These are phyloP conservation scores for Choristoneura rosaceana DNA, from an alignment of 2,888 invertebrate genomes.

Conservation along the genomic window DNA sequence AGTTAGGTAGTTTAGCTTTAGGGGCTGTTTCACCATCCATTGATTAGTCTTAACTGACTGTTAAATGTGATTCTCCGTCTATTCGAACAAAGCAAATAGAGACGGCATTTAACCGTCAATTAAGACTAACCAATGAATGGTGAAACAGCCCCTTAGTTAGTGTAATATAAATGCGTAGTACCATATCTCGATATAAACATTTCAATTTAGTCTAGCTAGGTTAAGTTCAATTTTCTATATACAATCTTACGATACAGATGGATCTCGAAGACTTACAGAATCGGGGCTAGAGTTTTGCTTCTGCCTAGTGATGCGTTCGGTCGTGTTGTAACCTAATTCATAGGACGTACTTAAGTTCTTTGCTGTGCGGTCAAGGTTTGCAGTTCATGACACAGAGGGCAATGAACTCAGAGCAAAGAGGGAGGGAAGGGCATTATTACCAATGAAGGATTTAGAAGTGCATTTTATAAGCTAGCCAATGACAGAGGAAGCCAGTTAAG, in stretches of 20 bases:
- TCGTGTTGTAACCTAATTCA: not conserved
- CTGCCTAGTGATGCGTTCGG: not conserved
- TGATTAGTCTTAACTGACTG: too few relatives aligned
- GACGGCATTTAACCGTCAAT: too few relatives aligned
- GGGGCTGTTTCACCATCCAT: too few relatives aligned
- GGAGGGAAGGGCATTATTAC: conserved; percentile 8
- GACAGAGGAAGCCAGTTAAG: conserved; percentile 1
- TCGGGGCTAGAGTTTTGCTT: not conserved
- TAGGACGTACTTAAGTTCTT: not conserved
- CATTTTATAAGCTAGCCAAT: not conserved
- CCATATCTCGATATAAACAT: too few relatives aligned
- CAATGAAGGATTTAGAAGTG: not conserved
- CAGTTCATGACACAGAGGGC: conserved; percentile 10
- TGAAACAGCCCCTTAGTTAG: too few relatives aligned
- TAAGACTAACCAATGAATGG: too few relatives aligned
- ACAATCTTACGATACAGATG: not conserved
- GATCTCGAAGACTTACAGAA: not conserved
- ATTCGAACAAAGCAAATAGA: too few relatives aligned
- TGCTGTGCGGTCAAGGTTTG: conserved; percentile 7
- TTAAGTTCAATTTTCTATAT: not conserved
- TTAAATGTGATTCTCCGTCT: too few relatives aligned
- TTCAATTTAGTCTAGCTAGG: too few relatives aligned
- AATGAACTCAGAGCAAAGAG: conserved; percentile 3
- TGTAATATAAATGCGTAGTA: too few relatives aligned
- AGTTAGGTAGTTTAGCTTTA: too few relatives aligned